Percentiles rank a stretch among this genome's conserved stretches.
phyloP scores from a whole-genome alignment of 2,797 vertebrate species.

The Hozukius guyotensis region DNA sequence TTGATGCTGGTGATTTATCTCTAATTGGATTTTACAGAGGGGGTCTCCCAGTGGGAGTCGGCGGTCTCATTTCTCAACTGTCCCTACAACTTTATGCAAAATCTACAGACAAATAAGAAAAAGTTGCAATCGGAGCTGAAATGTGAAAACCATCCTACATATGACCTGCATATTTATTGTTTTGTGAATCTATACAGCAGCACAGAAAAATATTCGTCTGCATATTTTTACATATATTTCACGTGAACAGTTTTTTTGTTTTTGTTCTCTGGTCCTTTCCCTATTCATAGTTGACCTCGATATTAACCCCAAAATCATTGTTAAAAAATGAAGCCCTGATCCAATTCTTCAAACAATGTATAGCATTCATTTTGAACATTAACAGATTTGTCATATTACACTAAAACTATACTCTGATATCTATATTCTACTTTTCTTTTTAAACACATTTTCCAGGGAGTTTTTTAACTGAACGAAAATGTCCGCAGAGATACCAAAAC shows the following conservation, averaged over 20 bases:
- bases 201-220: constrained; percentile 13
- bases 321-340: constrained; percentile 22
- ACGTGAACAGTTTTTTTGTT: background rate
- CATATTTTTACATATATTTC: constrained; percentile 34
- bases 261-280: background rate
- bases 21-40: constrained; percentile 59
- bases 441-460: background rate
- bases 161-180: constrained; percentile 9
- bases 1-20: constrained; percentile 52
- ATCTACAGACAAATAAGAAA: constrained; percentile 36
- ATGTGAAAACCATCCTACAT: constrained; percentile 8
- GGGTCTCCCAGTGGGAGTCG: constrained; percentile 23
- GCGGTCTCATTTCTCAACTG: constrained; percentile 27
- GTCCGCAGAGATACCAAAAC: constrained; percentile 9
- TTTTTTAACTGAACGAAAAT: background rate
- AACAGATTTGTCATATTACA: background rate
- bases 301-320: constrained; percentile 37
- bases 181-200: constrained; percentile 7
- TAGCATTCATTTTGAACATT: constrained; percentile 23
- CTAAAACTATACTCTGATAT: background rate
- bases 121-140: constrained; percentile 10
- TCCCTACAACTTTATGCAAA: constrained; percentile 21
- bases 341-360: constrained; percentile 33
- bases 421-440: background rate
- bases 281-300: constrained; percentile 28